phyloP scores from a whole-genome alignment of 2,797 vertebrate species.

The Uromys caudimaculatus region DNA sequence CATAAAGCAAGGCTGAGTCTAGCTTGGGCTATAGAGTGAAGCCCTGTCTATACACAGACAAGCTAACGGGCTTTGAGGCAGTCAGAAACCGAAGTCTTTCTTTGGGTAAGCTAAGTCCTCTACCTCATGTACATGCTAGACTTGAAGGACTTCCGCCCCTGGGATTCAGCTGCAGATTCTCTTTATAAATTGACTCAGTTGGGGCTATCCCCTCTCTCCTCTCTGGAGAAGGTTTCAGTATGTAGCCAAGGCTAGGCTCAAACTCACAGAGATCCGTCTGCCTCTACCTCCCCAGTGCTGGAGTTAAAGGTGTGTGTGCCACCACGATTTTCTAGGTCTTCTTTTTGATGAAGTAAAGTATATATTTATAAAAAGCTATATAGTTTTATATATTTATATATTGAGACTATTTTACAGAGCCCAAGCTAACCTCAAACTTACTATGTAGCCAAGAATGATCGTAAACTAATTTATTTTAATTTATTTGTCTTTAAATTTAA shows the following conservation, averaged over 20 bases:
- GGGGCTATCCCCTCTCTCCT: background rate
- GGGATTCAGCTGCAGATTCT: background rate
- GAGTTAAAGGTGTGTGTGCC: background rate
- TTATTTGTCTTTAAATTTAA: background rate
- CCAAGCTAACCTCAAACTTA: background rate
- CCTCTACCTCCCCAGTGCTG: background rate
- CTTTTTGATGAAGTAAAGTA: background rate
- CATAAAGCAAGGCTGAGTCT: background rate
- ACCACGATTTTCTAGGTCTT: background rate
- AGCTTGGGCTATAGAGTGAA: background rate
- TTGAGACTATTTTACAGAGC: background rate
- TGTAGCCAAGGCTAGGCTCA: background rate
- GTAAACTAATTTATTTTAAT: conserved; percentile 21
- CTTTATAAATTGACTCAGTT: no score
- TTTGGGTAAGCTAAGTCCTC: background rate
- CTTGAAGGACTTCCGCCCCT: background rate
- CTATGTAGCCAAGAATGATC: background rate
- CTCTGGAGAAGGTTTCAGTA: background rate
- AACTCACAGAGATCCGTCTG: background rate
- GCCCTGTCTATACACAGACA: no score
- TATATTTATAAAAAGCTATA: background rate
- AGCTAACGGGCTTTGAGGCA: background rate
- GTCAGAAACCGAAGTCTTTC: background rate
- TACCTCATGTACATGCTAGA: background rate
- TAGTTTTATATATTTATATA: background rate